Base-by-base conservation (phyloP, 2,113 vertebrate genomes). In the Propithecus coquereli region DNA sequence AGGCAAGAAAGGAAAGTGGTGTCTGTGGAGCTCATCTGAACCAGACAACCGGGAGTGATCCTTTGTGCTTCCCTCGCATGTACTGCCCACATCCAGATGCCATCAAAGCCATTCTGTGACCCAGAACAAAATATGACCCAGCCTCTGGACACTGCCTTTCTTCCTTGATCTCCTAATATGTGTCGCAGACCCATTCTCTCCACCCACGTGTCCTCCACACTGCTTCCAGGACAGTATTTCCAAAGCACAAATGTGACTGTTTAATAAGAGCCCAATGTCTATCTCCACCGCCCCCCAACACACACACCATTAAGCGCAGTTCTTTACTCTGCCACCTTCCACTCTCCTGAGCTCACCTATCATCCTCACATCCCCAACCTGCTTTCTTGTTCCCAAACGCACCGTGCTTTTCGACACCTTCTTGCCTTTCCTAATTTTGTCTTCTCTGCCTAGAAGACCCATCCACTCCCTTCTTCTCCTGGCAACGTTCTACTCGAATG, bases 341-440 rank as follows among this genome's bases (percentile, higher is more conserved):
- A 25, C 22, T 57, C 45, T 68, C 81, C 9, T 1, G 4, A 37
- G 43, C 22, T 45, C 57, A 10, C 40, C 20, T 16, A 18, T 22
- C 18, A 16, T 50, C 23, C 13, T 18, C 32, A 68, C 7, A 80
- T 10, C 43, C 70, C 59, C 12, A 9, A 4, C 65, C 89, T 92
- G 50, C 50, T 80, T 32, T 76, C 43, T 18, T 30, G 17, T 45
- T 54, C 32, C 12, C 92, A 83, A 63, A 54, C 22, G 11, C 32
- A 52, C 25, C 8, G 0, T 7, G 6, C 8, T 61, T 54, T 91
- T 77, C 73, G 27, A 10, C 14, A 87, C 22, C 6, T 59, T 74
- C 83, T 45, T 84, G 22, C 57, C 91, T 84, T 52, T 54, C 43
- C 68, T 87, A 37, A 83, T 70, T 92, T 68, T 52, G 63, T 81